Conservation (phyloP, 1,140 invertebrate genomes). For the Mylabris phalerata region DNA sequence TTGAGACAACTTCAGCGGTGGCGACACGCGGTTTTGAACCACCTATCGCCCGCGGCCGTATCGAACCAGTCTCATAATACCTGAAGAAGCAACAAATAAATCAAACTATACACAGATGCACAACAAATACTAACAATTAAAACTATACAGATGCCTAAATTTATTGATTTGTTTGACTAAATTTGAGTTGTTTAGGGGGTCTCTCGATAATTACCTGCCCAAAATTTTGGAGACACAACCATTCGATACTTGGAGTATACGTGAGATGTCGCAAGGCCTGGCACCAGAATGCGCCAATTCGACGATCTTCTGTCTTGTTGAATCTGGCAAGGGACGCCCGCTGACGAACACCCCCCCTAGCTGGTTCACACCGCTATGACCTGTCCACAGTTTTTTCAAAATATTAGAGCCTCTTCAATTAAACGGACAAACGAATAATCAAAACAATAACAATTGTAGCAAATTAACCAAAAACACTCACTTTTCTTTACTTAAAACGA, state of each 20-base stretch:
- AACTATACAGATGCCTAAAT: no score
- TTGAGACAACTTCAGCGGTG: conserved; percentile 87
- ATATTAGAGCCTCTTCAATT: no score
- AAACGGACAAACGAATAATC: no score
- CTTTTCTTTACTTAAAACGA: conserved; percentile 2
- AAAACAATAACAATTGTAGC: no score
- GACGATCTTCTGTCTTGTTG: conserved; percentile 95
- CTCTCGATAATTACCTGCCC: conserved; percentile 61
- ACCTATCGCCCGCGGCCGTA: conserved; percentile 90
- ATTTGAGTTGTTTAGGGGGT: no score
- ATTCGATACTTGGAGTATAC: conserved; percentile 94
- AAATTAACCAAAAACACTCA: no score
- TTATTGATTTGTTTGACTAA: no score
- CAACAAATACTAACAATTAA: no score
- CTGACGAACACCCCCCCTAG: conserved; percentile 97
- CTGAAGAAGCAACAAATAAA: conserved; percentile 45
- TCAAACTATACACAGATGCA: not conserved
- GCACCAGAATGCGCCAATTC: conserved; percentile 95
- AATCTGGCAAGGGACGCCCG: conserved; percentile 93
- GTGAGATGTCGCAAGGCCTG: conserved; percentile 95
- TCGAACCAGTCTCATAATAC: conserved; percentile 98
- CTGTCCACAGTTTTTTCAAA: conserved; percentile 50
- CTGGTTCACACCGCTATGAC: conserved; percentile 96
- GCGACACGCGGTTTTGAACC: conserved; percentile 94
- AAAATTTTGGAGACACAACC: conserved; percentile 94